phyloP scores from a whole-genome alignment of 2,113 vertebrate species.

The Nymphicus hollandicus region DNA sequence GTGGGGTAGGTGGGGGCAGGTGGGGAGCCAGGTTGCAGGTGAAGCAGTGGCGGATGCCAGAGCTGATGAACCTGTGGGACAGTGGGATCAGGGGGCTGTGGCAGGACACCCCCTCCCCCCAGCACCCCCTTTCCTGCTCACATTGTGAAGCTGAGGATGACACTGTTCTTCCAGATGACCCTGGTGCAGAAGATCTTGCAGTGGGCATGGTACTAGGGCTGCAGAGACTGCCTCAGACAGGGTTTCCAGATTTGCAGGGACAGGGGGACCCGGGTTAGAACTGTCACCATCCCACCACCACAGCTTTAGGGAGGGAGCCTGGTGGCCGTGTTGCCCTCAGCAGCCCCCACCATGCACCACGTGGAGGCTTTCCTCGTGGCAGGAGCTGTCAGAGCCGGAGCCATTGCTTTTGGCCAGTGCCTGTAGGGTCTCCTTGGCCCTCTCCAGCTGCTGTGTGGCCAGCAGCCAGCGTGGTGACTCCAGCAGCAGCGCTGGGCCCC shows the following conservation, averaged over 20 bases:
- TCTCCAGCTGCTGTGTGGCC: conserved; percentile 79
- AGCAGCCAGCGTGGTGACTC: conserved; percentile 90
- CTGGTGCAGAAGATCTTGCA: conserved; percentile 76
- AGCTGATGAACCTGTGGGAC: conserved; percentile 80
- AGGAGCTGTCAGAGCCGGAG: neutral
- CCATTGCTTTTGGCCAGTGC: conserved; percentile 70
- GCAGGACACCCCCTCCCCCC: fast-evolving
- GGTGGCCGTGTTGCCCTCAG: no score
- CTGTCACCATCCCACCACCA: fast-evolving
- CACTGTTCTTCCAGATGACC: conserved; percentile 85
- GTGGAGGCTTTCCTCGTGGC: conserved; percentile 66
- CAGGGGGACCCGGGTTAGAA: neutral
- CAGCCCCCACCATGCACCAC: conserved; percentile 43
- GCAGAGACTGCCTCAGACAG: conserved; percentile 44
- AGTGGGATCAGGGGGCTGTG: neutral
- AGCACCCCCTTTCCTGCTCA: conserved; percentile 57
- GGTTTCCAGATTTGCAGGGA: conserved; percentile 75
- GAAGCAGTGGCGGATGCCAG: conserved; percentile 86
- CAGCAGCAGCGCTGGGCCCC: conserved; percentile 80
- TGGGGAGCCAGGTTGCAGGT: conserved; percentile 79
- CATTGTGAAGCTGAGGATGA: conserved; percentile 86
- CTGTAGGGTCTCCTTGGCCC: conserved; percentile 75
- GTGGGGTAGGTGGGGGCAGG: conserved; percentile 54
- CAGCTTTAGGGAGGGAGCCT: neutral
- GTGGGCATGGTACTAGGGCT: conserved; percentile 64